Base-by-base conservation (phyloP, 1,140 invertebrate species). In the Whitmania pigra region DNA sequence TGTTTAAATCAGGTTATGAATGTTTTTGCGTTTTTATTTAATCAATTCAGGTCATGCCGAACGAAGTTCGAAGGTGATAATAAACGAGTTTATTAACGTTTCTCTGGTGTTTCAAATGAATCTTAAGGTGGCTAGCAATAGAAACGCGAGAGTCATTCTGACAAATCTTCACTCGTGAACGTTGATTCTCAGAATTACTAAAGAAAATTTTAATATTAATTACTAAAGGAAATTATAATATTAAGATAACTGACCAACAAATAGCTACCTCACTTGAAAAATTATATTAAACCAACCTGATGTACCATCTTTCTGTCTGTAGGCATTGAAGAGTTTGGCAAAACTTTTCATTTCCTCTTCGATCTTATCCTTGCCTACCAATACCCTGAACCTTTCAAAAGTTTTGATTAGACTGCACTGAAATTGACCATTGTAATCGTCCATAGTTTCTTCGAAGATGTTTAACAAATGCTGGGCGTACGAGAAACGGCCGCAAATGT, bases 271-370 rank as follows among this genome's bases (percentile, higher is more conserved):
- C 9, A 63, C 11, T 63, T 63, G 18, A n/a, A 2, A 63, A 25
- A 63, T 25, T 36, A 36, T 6, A 36, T 36, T 25, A 22, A 13
- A 63, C 57, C 22, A 63, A 63, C 57, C 57, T 25, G 57, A 63
- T 63, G 57, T 63, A 25, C 57, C 57, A 15, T 63, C 57, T n/a
- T 63, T 63, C 18, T 63, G 57, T 63, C 57, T 63, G 57, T 63
- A 63, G 15, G 57, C 57, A 18, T 63, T 63, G 57, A 63, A 63
- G 22, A 63, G 57, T 63, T 63, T 63, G 57, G 57, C 57, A 63
- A 63, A 63, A 31, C 29, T 63, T 63, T 63, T 63, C 57, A 63
- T 63, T 31, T 63, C 57, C 18, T 63, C 57, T 13, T 63, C 57
- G 11, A 63, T 25, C 29, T 63, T 63, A 22, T 63, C 57, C 22